Conservation (phyloP, 2,797 vertebrate species). For the Muraenolepis orangiensis region DNA sequence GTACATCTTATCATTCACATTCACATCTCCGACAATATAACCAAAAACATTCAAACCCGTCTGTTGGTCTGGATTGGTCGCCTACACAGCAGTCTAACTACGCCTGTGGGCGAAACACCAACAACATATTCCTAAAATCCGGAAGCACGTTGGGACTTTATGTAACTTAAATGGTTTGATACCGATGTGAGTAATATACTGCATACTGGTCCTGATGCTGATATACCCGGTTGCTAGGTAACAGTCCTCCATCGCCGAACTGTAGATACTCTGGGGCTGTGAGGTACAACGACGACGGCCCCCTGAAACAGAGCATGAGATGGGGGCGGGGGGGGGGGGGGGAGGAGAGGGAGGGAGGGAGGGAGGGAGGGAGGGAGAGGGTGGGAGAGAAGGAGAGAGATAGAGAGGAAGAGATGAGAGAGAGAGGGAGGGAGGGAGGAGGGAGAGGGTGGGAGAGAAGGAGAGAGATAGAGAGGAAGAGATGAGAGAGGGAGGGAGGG, state of each 20-base stretch:
- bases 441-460: not conserved
- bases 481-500: not conserved
- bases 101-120: not conserved
- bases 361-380: not conserved
- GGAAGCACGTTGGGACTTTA: not conserved
- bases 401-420: not conserved
- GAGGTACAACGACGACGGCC: not conserved
- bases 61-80: not conserved
- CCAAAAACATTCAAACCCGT: not conserved
- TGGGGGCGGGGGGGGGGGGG: not conserved
- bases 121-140: not conserved
- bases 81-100: not conserved
- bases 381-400: not conserved
- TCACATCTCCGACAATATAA: no score
- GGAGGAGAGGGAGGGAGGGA: not conserved
- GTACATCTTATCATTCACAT: not conserved
- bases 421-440: not conserved
- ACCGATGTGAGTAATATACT: not conserved
- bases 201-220: not conserved
- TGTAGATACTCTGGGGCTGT: not conserved
- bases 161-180: slow-evolving; percentile 8
- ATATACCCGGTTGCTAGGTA: slow-evolving; percentile 2
- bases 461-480: not conserved
- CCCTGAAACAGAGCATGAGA: not conserved
- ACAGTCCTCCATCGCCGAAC: not conserved